Conservation (phyloP, 1,140 invertebrate genomes). For the Phthorimaea operculella region DNA sequence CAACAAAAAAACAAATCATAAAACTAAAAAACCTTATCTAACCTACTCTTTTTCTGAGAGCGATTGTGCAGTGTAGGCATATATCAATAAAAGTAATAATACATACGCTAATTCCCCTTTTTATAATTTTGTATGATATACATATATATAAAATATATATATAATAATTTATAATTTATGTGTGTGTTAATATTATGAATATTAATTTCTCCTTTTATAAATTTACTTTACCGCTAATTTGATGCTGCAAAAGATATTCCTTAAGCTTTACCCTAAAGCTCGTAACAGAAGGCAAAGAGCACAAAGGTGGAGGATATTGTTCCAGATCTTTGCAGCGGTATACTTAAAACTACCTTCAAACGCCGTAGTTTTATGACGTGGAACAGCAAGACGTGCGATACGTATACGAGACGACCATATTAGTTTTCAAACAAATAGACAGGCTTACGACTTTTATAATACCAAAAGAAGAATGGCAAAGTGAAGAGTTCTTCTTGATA, state of each 20-base stretch:
- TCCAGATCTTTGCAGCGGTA: conserved; percentile 4
- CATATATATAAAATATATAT: no score
- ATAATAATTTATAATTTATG: no score
- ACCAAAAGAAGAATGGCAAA: conserved; percentile 2
- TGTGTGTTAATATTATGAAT: no score
- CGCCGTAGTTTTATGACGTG: not conserved
- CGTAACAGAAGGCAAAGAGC: not conserved
- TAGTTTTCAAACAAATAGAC: not conserved
- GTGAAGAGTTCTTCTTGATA: not conserved
- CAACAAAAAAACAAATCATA: no score
- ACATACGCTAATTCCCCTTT: no score
- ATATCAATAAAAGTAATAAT: no score
- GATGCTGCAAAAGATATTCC: not conserved
- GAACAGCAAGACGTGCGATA: not conserved
- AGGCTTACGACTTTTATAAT: not conserved
- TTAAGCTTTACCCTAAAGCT: not conserved
- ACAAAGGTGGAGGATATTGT: not conserved
- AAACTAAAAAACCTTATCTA: no score
- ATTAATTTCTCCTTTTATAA: no score
- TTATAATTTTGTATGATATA: no score
- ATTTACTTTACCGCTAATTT: not conserved
- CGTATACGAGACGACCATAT: not conserved
- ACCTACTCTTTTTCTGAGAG: no score
- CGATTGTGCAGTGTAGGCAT: no score
- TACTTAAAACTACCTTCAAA: conserved; percentile 4